Evolutionary conservation across 2,888 invertebrate genomes (phyloP).

Genomic region (Drosophila percnosoma): DNA sequence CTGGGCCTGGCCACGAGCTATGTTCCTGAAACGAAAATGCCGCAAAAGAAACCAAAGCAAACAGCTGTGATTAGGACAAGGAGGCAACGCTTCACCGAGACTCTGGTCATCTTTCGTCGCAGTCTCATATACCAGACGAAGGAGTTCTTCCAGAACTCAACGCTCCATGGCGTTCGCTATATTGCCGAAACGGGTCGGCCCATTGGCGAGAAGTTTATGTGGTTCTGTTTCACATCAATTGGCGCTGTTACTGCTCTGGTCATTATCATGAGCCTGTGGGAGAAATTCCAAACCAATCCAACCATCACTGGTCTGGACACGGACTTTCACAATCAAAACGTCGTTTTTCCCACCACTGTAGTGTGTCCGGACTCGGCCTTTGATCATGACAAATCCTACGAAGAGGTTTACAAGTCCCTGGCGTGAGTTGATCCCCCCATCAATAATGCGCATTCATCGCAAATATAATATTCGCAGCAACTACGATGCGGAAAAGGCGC

Average conservation of each 20-base stretch:
- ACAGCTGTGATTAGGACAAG: slow-evolving; percentile 34
- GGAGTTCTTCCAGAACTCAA: slow-evolving; percentile 91
- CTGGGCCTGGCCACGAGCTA: slow-evolving; percentile 31
- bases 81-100: slow-evolving; percentile 56
- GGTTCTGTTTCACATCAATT: slow-evolving; percentile 90
- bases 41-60: slow-evolving; percentile 47
- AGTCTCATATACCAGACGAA: slow-evolving; percentile 90
- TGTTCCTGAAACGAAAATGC: slow-evolving; percentile 73
- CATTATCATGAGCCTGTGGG: slow-evolving; percentile 92
- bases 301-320: slow-evolving; percentile 93
- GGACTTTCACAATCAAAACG: slow-evolving; percentile 92
- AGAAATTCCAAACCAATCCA: slow-evolving; percentile 93
- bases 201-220: slow-evolving; percentile 92
- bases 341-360: slow-evolving; percentile 90
- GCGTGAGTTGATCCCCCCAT: slow-evolving; percentile 66
- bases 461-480: slow-evolving; percentile 53
- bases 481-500: slow-evolving; percentile 70
- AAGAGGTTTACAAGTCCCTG: slow-evolving; percentile 74
- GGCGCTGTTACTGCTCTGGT: slow-evolving; percentile 90
- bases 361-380: slow-evolving; percentile 87
- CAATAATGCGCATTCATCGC: not conserved
- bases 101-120: slow-evolving; percentile 85
- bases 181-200: slow-evolving; percentile 91
- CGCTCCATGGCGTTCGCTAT: slow-evolving; percentile 91
- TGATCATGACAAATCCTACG: slow-evolving; percentile 85